Evolutionary conservation across 1,140 invertebrate genomes (phyloP).

Genomic region (Hyles euphorbiae): DNA sequence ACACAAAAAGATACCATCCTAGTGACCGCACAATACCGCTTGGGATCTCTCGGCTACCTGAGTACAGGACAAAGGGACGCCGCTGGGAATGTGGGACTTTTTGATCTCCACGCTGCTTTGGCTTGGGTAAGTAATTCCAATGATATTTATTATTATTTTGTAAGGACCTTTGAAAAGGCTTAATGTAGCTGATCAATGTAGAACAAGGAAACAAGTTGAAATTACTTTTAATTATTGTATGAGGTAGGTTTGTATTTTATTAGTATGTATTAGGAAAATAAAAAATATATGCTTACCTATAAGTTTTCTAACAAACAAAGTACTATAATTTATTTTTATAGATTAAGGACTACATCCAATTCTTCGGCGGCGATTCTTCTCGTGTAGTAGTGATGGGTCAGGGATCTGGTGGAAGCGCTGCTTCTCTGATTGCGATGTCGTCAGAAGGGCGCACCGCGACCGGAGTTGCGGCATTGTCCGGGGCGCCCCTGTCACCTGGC

Average conservation of each 20-base stretch:
- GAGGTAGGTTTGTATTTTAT: no score
- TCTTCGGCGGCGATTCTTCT: constrained; percentile 83
- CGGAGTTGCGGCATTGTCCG: constrained; percentile 81
- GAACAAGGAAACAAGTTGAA: no score
- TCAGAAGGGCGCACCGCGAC: constrained; percentile 60
- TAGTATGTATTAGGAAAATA: no score
- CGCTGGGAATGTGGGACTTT: constrained; percentile 82
- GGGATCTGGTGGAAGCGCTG: constrained; percentile 81
- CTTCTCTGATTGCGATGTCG: constrained; percentile 77
- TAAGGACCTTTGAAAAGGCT: no score
- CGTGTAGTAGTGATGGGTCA: constrained; percentile 82
- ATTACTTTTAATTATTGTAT: no score
- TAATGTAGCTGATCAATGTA: no score
- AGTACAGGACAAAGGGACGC: constrained; percentile 77
- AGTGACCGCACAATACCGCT: constrained; percentile 59
- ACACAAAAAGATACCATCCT: constrained; percentile 59
- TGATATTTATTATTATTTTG: no score
- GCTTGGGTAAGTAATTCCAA: constrained; percentile 69
- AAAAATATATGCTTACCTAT: no score
- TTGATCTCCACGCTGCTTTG: constrained; percentile 80
- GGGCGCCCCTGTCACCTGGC: constrained; percentile 80
- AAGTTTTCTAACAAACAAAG: no score
- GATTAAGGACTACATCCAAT: constrained; percentile 81
- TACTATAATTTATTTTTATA: constrained; percentile 15
- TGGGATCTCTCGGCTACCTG: constrained; percentile 75